Conservation (phyloP, 1,140 invertebrate species). For the Rhizoglyphus robini region DNA sequence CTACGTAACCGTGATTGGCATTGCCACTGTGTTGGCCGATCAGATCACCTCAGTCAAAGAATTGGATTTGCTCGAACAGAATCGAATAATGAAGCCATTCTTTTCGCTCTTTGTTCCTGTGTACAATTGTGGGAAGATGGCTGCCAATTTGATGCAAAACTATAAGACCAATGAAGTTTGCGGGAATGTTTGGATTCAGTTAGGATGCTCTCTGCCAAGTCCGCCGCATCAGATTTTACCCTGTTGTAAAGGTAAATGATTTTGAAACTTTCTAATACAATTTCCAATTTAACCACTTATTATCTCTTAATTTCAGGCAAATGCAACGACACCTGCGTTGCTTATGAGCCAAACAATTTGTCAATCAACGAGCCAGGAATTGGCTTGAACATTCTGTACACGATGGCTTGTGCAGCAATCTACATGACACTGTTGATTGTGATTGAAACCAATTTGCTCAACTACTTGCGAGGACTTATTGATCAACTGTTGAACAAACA, state of each 20-base stretch:
- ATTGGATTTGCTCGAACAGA: slow-evolving; percentile 42
- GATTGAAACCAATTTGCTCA: slow-evolving; percentile 34
- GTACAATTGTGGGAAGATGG: slow-evolving; percentile 48
- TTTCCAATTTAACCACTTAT: too few relatives aligned
- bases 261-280: too few relatives aligned
- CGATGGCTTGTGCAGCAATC: slow-evolving; percentile 37
- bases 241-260: slow-evolving; percentile 16
- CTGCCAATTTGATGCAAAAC: slow-evolving; percentile 42
- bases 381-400: slow-evolving; percentile 41
- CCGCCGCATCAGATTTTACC: background rate
- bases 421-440: slow-evolving; percentile 35
- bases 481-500: too few relatives aligned
- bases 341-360: slow-evolving; percentile 32
- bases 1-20: background rate
- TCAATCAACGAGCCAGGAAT: slow-evolving; percentile 40
- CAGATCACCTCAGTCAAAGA: slow-evolving; percentile 45
- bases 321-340: slow-evolving; percentile 4
- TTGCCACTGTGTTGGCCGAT: slow-evolving; percentile 40
- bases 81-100: slow-evolving; percentile 45
- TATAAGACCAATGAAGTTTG: slow-evolving; percentile 20
- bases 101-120: slow-evolving; percentile 53
- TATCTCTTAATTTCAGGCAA: too few relatives aligned
- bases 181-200: slow-evolving; percentile 21
- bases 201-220: background rate
- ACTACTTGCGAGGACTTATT: too few relatives aligned